phyloP scores from a whole-genome alignment of 2,888 invertebrate species.

The Nemotelus pantherinus region DNA sequence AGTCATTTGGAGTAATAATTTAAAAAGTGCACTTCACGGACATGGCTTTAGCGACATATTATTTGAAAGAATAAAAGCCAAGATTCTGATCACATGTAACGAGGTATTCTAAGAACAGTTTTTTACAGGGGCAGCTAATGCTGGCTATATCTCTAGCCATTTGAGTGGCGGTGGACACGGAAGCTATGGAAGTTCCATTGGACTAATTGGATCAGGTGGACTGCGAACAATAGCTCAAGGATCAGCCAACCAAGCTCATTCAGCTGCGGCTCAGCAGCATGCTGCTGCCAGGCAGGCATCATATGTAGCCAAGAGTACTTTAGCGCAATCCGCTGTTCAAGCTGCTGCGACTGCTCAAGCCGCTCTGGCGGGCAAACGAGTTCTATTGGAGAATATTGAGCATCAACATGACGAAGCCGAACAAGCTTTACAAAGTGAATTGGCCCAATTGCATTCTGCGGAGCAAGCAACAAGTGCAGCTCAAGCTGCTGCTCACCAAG shows the following conservation, averaged over 20 bases:
- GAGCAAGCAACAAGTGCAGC: conserved; percentile 74
- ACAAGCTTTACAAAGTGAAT: conserved; percentile 73
- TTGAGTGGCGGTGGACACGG: conserved; percentile 8
- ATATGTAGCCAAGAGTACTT: conserved; percentile 79
- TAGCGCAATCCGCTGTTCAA: conserved; percentile 81
- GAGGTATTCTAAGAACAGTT: background rate
- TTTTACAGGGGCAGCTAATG: conserved; percentile 21
- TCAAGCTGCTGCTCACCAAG: conserved; percentile 74
- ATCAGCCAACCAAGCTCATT: conserved; percentile 80
- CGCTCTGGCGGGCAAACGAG: conserved; percentile 74
- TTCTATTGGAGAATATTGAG: conserved; percentile 74
- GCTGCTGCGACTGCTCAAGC: conserved; percentile 76
- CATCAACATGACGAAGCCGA: conserved; percentile 80
- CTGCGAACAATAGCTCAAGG: conserved; percentile 77
- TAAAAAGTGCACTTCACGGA: no score
- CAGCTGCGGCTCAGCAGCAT: conserved; percentile 77
- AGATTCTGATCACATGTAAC: no score
- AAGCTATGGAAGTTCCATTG: conserved; percentile 27
- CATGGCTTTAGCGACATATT: background rate
- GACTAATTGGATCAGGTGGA: conserved; percentile 69
- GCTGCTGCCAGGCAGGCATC: conserved; percentile 83
- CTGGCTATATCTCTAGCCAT: conserved; percentile 21
- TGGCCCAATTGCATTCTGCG: conserved; percentile 76
- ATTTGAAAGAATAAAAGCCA: background rate
- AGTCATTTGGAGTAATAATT: no score